Evolutionary conservation across 2,797 vertebrate genomes (phyloP).

Genomic region (Dendrocincla tyrannina): DNA sequence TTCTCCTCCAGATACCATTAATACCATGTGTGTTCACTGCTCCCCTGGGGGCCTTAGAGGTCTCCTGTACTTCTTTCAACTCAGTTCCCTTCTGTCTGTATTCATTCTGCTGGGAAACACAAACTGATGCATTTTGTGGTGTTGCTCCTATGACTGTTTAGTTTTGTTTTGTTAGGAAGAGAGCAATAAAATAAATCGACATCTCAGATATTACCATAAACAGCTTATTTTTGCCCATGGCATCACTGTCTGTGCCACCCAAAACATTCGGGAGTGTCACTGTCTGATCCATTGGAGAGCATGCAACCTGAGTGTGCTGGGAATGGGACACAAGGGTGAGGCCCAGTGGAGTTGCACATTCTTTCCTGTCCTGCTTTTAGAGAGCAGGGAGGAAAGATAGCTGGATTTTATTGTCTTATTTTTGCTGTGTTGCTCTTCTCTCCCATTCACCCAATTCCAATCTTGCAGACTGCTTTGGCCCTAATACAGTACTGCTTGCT

Average conservation of each 20-base stretch:
- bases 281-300: neutral
- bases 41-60: neutral
- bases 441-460: neutral
- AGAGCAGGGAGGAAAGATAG: neutral
- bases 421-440: neutral
- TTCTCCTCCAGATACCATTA: neutral
- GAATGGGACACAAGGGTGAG: neutral
- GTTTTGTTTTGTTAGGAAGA: neutral
- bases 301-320: neutral
- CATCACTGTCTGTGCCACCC: neutral
- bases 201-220: neutral
- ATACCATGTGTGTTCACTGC: neutral
- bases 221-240: neutral
- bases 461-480: neutral
- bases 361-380: neutral
- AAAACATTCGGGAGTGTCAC: neutral
- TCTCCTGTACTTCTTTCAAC: neutral
- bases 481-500: neutral
- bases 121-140: neutral
- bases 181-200: neutral
- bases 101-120: neutral
- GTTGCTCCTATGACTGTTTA: neutral
- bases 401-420: neutral
- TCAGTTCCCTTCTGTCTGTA: neutral
- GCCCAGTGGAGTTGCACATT: neutral